Conservation (phyloP, 2,113 vertebrate species). For the Bujurquina vittata region DNA sequence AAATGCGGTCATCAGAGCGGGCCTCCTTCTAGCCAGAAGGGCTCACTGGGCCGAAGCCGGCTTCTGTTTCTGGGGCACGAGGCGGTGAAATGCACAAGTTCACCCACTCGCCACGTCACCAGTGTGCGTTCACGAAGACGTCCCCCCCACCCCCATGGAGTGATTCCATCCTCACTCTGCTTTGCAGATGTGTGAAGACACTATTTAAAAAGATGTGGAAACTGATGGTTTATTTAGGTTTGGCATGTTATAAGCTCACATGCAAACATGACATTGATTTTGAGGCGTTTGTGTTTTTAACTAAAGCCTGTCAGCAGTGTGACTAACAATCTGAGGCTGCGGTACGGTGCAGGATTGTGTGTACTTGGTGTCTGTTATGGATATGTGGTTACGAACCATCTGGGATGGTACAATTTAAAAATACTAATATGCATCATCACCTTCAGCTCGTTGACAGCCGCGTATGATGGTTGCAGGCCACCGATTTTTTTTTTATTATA, state of each 20-base stretch:
- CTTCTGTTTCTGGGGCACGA: conserved; percentile 7
- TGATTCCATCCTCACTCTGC: not conserved
- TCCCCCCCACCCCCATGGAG: not conserved
- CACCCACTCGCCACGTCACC: not conserved
- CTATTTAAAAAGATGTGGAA: not conserved
- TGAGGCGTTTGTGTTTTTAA: not conserved
- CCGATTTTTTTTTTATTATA: not conserved
- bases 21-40: conserved; percentile 32
- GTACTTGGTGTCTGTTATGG: not conserved
- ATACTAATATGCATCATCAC: not conserved
- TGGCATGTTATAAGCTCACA: not conserved
- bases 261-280: not conserved
- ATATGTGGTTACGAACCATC: not conserved
- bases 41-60: conserved; percentile 28
- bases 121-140: not conserved
- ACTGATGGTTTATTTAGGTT: not conserved
- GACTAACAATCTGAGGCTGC: not conserved
- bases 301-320: not conserved
- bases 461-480: not conserved
- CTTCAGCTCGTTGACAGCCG: not conserved
- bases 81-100: not conserved
- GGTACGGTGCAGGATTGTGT: not conserved
- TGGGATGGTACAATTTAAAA: not conserved
- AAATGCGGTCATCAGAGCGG: conserved; percentile 26
- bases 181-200: not conserved